These are phyloP conservation scores for Tetramorium alpestre DNA, from an alignment of 1,140 invertebrate species.

Conservation along the genomic window DNA sequence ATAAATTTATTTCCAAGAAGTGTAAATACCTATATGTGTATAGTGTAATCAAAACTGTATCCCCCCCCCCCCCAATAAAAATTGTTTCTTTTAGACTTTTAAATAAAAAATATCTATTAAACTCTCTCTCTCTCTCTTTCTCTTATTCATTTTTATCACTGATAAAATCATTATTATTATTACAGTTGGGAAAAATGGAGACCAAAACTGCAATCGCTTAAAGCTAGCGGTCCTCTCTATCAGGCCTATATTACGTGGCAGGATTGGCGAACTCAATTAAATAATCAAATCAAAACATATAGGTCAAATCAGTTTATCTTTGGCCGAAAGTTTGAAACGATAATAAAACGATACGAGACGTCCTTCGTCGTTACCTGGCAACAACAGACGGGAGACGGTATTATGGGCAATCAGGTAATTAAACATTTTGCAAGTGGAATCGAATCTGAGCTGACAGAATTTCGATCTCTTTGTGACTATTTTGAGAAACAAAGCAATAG, in stretches of 20 bases:
- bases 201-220: constrained; percentile 79
- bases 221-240: constrained; percentile 78
- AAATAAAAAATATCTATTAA: not conserved
- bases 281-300: constrained; percentile 61
- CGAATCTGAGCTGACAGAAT: not conserved
- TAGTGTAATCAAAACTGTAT: not conserved
- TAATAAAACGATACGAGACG: too few relatives aligned
- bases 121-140: not conserved
- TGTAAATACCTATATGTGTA: not conserved
- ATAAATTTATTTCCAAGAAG: not conserved
- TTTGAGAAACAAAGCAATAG: not conserved
- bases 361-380: constrained; percentile 83
- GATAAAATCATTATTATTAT: not conserved
- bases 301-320: too few relatives aligned
- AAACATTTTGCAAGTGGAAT: not conserved
- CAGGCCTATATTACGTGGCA: constrained; percentile 82
- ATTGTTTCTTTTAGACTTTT: not conserved
- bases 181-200: constrained; percentile 81
- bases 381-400: constrained; percentile 79
- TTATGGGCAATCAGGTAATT: constrained; percentile 81
- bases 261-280: constrained; percentile 77
- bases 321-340: too few relatives aligned
- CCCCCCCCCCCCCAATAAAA: not conserved
- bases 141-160: not conserved
- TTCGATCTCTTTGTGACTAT: not conserved